Percentiles rank a stretch among this genome's conserved stretches.
Evolutionary conservation across 2,888 invertebrate species (phyloP).

Genomic region (Lagria hirta): DNA sequence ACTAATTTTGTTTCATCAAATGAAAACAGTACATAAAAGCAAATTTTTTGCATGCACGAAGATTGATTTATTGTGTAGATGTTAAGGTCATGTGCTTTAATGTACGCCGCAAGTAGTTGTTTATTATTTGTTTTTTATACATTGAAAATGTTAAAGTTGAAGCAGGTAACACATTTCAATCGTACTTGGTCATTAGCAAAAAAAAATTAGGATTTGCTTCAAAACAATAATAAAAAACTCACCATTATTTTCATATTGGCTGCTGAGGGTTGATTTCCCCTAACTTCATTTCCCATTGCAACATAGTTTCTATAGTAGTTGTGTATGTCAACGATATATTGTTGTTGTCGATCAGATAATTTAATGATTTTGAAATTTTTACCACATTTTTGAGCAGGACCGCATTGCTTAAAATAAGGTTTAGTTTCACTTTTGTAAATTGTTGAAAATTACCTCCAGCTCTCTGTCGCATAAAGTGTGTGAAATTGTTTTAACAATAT

Average conservation of each 20-base stretch:
- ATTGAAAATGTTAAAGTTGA: background rate
- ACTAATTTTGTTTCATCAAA: too few species aligned
- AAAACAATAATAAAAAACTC: constrained; percentile 27
- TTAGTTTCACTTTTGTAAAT: constrained; percentile 14
- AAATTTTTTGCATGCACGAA: background rate
- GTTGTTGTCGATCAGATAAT: constrained; percentile 43
- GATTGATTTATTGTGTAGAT: background rate
- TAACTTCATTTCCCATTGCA: constrained; percentile 45
- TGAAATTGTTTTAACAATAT: constrained; percentile 29
- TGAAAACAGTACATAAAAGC: too few species aligned
- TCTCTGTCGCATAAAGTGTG: constrained; percentile 39
- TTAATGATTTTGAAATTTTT: constrained; percentile 43
- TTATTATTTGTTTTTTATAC: background rate
- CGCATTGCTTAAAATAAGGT: constrained; percentile 44
- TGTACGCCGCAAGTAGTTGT: background rate
- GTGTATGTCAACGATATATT: constrained; percentile 48
- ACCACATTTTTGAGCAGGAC: constrained; percentile 43
- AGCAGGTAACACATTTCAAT: too few species aligned
- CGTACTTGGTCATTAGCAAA: too few species aligned
- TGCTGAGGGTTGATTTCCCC: constrained; percentile 47
- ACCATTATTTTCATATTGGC: constrained; percentile 49
- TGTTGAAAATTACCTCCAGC: constrained; percentile 34
- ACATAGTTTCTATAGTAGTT: constrained; percentile 49
- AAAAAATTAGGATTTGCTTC: too few species aligned
- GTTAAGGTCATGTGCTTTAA: background rate